These are phyloP conservation scores for Scaptomyza montana DNA, from an alignment of 1,140 invertebrate genomes.

Conservation along the genomic window DNA sequence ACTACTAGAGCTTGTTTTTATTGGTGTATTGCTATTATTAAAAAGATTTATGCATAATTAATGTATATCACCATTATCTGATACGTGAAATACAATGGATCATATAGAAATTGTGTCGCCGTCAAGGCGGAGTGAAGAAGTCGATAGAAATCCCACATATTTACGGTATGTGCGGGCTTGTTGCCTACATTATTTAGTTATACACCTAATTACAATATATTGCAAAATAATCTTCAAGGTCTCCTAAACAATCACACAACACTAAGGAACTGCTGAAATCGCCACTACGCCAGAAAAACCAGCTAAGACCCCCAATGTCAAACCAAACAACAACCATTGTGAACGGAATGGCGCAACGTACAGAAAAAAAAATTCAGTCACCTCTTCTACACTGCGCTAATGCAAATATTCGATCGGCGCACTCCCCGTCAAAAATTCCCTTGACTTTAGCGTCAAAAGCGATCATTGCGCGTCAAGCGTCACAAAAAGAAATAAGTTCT, in stretches of 20 bases:
- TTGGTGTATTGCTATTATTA: not conserved
- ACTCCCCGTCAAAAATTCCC: not conserved
- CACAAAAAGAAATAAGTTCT: not conserved
- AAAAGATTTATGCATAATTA: not conserved
- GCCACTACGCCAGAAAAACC: not conserved
- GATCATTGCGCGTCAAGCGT: not conserved
- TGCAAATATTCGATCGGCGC: too few relatives aligned
- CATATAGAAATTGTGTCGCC: not conserved
- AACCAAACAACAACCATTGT: too few relatives aligned
- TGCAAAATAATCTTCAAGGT: not conserved
- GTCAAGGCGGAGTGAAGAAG: not conserved
- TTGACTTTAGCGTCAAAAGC: not conserved
- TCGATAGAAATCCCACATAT: not conserved
- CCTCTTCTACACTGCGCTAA: too few relatives aligned
- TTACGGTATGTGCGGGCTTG: not conserved
- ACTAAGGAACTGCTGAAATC: constrained; percentile 7
- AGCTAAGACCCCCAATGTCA: not conserved
- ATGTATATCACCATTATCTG: too few relatives aligned
- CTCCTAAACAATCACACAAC: not conserved
- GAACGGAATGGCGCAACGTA: too few relatives aligned
- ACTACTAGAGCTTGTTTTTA: not conserved
- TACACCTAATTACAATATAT: not conserved
- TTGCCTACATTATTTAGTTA: not conserved
- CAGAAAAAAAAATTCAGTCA: too few relatives aligned
- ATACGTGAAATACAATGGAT: not conserved